Conservation (phyloP, 2,113 vertebrate species). For the Grus americana region DNA sequence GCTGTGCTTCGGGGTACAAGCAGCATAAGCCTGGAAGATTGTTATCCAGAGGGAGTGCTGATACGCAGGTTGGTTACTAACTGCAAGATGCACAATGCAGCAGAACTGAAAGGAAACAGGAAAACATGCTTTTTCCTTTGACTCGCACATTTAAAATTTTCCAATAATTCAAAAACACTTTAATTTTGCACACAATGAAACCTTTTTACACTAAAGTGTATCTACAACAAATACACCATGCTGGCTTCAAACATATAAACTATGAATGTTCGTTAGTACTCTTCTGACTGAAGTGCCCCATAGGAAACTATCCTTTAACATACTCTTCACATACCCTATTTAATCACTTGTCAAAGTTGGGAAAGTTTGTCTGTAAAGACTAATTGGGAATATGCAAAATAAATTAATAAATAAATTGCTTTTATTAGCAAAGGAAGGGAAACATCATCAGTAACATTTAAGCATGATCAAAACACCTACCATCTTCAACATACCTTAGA, state of each 20-base stretch:
- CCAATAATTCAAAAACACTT: neutral
- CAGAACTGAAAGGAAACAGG: neutral
- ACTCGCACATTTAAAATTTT: neutral
- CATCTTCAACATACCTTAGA: neutral
- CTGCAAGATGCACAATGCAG: slow-evolving; percentile 12
- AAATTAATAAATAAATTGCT: neutral
- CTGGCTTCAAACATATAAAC: neutral
- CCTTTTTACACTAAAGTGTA: neutral
- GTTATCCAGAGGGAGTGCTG: slow-evolving; percentile 9
- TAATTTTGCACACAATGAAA: neutral
- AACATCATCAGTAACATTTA: neutral
- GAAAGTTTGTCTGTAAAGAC: neutral
- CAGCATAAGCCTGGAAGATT: neutral
- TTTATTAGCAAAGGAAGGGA: neutral
- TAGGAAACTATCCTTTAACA: neutral
- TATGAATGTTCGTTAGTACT: neutral
- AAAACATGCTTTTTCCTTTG: neutral
- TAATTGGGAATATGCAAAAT: neutral
- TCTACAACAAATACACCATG: neutral
- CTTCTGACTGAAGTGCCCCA: neutral
- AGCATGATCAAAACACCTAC: neutral
- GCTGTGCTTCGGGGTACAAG: neutral
- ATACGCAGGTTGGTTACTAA: neutral
- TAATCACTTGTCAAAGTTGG: neutral
- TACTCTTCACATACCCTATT: neutral